Evolutionary conservation across 2,797 vertebrate species (phyloP).

Genomic region (Gastrophryne carolinensis): DNA sequence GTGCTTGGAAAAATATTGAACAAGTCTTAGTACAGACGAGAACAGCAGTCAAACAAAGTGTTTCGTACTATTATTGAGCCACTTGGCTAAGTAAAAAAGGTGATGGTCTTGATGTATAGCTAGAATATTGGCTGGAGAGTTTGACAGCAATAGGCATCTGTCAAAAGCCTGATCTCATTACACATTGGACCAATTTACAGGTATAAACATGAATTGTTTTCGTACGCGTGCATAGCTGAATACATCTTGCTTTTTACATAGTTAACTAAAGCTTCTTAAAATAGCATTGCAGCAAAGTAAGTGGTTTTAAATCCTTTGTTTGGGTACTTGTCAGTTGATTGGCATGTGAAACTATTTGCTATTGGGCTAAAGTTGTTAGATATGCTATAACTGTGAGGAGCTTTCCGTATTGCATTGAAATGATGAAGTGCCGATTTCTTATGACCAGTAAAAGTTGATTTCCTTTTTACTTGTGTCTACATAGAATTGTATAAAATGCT

Average conservation of each 20-base stretch:
- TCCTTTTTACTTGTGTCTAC: not conserved
- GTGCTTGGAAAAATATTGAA: slow-evolving; percentile 55
- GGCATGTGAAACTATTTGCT: slow-evolving; percentile 34
- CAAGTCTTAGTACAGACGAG: slow-evolving; percentile 48
- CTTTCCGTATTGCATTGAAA: slow-evolving; percentile 15
- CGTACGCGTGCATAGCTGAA: slow-evolving; percentile 13
- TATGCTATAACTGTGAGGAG: slow-evolving; percentile 3
- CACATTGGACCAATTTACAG: not conserved
- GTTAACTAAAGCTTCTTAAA: not conserved
- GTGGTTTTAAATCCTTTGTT: slow-evolving; percentile 50
- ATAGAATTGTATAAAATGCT: not conserved
- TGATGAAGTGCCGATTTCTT: not conserved
- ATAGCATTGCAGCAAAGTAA: slow-evolving; percentile 21
- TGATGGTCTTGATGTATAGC: slow-evolving; percentile 48
- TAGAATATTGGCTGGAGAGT: slow-evolving; percentile 34
- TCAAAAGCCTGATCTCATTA: slow-evolving; percentile 41
- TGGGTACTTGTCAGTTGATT: slow-evolving; percentile 42
- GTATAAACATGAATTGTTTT: slow-evolving; percentile 41
- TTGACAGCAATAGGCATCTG: slow-evolving; percentile 28
- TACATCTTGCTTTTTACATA: slow-evolving; percentile 25
- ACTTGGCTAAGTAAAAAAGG: slow-evolving; percentile 44
- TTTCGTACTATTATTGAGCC: slow-evolving; percentile 57
- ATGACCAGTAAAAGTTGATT: not conserved
- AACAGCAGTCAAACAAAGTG: slow-evolving; percentile 39
- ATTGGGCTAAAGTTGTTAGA: not conserved